Evolutionary conservation across 53 echinoderm and acorn worm species (phyloP).

Genomic region (Henricia sp.): DNA sequence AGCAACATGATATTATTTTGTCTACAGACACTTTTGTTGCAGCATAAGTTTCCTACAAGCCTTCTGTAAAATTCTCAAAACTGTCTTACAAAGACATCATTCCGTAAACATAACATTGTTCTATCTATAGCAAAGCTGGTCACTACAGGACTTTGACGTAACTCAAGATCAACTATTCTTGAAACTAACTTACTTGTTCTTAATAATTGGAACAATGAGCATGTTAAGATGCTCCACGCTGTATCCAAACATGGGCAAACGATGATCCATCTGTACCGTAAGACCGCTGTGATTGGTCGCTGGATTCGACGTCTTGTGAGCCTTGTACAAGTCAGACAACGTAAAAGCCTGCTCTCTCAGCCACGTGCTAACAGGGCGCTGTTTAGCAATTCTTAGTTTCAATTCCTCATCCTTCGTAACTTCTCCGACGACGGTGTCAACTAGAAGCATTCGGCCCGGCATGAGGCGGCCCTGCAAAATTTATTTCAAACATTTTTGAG

Average conservation of each 20-base stretch:
- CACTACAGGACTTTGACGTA: no score
- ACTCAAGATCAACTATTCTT: no score
- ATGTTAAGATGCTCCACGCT: conserved; percentile 92
- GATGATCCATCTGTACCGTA: conserved; percentile 76
- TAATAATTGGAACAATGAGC: conserved; percentile 85
- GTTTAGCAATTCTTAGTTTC: conserved; percentile 80
- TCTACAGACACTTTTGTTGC: no score
- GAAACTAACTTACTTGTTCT: conserved; percentile 82
- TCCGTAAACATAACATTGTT: no score
- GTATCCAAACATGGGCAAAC: conserved; percentile 97
- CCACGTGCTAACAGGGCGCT: conserved; percentile 87
- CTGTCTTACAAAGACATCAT: no score
- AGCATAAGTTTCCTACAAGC: no score
- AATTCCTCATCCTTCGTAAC: conserved; percentile 92
- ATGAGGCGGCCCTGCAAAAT: conserved; percentile 81
- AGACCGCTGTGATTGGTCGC: background rate
- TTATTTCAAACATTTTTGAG: no score
- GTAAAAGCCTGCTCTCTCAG: conserved; percentile 89
- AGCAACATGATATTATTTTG: no score
- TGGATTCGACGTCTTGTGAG: conserved; percentile 40
- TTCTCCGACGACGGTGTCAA: conserved; percentile 89
- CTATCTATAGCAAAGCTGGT: no score
- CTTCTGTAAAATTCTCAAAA: no score
- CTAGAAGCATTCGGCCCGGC: conserved; percentile 95
- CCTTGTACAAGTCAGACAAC: conserved; percentile 77